These are phyloP conservation scores for Xiphophorus couchianus DNA, from an alignment of 2,113 vertebrate genomes.

Conservation along the genomic window DNA sequence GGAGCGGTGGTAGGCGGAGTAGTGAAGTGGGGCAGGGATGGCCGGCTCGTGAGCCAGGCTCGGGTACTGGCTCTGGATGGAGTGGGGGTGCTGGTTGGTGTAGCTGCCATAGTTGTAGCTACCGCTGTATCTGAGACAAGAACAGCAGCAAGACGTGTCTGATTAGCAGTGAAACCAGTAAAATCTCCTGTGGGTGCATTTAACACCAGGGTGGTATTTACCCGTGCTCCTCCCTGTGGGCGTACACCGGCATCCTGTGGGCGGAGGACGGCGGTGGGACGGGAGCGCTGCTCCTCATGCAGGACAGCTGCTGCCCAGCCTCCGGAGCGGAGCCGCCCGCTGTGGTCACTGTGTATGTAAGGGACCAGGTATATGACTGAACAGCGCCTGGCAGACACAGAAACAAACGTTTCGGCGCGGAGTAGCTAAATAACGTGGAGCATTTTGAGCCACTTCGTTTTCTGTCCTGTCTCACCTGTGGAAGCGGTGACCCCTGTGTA, in stretches of 20 bases:
- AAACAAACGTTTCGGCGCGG: conserved; percentile 66
- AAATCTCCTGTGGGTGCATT: background rate
- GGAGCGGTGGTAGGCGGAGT: conserved; percentile 93
- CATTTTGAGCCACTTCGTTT: background rate
- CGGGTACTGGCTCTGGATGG: conserved; percentile 96
- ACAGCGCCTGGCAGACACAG: conserved; percentile 89
- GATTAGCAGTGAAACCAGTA: background rate
- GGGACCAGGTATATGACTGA: conserved; percentile 99
- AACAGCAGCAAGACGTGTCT: background rate
- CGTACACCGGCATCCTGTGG: conserved; percentile 93
- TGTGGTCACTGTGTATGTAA: conserved; percentile 99
- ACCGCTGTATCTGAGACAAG: conserved; percentile 87
- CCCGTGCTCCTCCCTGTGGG: conserved; percentile 95
- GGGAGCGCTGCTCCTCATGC: conserved; percentile 90
- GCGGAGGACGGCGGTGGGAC: conserved; percentile 86
- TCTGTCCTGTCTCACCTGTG: conserved; percentile 84
- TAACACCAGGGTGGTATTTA: conserved; percentile 60
- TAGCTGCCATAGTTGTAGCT: conserved; percentile 98
- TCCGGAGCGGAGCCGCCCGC: conserved; percentile 90
- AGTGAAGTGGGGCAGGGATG: conserved; percentile 92
- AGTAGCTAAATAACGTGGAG: conserved; percentile 44
- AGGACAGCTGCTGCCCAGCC: conserved; percentile 89
- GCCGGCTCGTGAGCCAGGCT: conserved; percentile 90
- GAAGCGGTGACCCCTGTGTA: conserved; percentile 83
- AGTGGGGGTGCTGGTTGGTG: conserved; percentile 92